A percentile compares a stretch with the other conserved stretches of the same genome.
Conservation (phyloP, 2,888 invertebrate genomes). For the Craniophora ligustri region DNA sequence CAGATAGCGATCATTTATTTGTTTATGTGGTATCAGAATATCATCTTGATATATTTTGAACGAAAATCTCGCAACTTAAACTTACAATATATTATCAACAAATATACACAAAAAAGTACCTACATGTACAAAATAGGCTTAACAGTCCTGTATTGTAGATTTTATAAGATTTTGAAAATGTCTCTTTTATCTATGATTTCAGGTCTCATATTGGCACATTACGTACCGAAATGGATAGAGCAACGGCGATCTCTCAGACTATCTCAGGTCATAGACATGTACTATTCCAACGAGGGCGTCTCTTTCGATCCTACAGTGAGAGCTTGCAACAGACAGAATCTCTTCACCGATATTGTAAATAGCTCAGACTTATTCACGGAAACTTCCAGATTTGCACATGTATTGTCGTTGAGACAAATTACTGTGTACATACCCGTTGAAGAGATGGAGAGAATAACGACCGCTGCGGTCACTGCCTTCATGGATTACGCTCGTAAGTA, state of each 20-base stretch:
- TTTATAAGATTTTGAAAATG: too few species aligned
- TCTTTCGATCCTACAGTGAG: conserved; percentile 87
- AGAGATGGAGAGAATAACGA: conserved; percentile 82
- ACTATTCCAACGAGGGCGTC: conserved; percentile 90
- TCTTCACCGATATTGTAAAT: conserved; percentile 79
- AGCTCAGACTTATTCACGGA: conserved; percentile 76
- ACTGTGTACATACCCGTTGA: conserved; percentile 79
- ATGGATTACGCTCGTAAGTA: conserved; percentile 85
- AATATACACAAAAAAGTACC: too few species aligned
- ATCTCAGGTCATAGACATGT: conserved; percentile 91
- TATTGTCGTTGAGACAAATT: conserved; percentile 79
- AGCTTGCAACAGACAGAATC: conserved; percentile 87
- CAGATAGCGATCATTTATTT: too few species aligned
- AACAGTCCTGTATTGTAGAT: too few species aligned
- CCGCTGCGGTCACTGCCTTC: conserved; percentile 83
- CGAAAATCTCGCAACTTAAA: too few species aligned
- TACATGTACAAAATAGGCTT: too few species aligned
- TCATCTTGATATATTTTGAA: too few species aligned
- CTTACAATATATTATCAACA: too few species aligned
- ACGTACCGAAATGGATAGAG: conserved; percentile 85
- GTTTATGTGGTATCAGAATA: too few species aligned
- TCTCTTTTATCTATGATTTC: conserved; percentile 51
- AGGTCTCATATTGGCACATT: conserved; percentile 88
- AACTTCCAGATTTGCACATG: conserved; percentile 78
- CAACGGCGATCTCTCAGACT: conserved; percentile 85